Base-by-base conservation (phyloP, 2,113 vertebrate species). In the Halichoeres trimaculatus region DNA sequence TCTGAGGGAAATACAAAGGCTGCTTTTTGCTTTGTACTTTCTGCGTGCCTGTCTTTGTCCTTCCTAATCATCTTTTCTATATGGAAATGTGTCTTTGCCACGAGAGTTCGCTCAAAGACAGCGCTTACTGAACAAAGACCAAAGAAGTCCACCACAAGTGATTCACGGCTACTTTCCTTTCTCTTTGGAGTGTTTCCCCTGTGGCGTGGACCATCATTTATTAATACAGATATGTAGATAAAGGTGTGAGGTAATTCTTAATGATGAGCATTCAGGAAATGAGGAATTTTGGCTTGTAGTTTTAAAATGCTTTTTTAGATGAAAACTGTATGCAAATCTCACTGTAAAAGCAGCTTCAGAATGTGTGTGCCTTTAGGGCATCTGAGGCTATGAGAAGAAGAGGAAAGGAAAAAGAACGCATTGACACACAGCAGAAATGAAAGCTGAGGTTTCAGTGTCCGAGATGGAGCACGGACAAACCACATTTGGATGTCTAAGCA, bases 1-100 rank as follows among this genome's bases (percentile, higher is more conserved):
- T 87, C 67, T 72, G 87, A 87, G 86, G 76, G 61, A 89, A 85
- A 83, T 75, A 90, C 89, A 90, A 90, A 90, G 89, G 80, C 85
- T 91, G 61, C 74, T 64, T 85, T 45, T 74, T 70, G 77, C 89
- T 92, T 90, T 92, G 91, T 91, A 90, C 88, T 90, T 61, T 61
- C 73, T 75, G 60, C 73, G n/a, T 85, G 85, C 73, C 69, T 78
- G 75, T 79, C 86, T 79, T 84, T 84, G 76, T 88, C 88, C 76
- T 76, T 48, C 75, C 62, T 79, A 88, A 90, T 89, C 83, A 87
- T 76, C 85, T 85, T 83, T 61, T 74, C 73, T 85, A 38, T 79
- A 85, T 87, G 82, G 85, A 90, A 88, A 88, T 85, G 60, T 75
- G 73, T 76, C 84, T 89, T 90, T 84, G 67, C 76, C 20, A 10